Conservation (phyloP, 1,140 invertebrate genomes). For the Patella vulgata region DNA sequence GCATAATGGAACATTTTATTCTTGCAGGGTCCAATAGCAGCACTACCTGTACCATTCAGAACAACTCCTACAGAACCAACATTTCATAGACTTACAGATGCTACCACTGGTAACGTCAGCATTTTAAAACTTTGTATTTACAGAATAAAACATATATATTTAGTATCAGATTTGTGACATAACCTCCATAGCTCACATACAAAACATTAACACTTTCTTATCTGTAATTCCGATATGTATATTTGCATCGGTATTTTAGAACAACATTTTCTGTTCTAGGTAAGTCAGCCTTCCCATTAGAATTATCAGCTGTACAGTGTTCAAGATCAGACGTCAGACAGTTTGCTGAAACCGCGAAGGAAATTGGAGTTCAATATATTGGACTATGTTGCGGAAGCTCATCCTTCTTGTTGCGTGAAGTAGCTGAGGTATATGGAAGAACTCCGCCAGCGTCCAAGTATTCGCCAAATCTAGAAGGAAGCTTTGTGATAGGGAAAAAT, state of each 20-base stretch:
- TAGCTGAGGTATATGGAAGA: conserved; percentile 34
- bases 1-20: too few relatives aligned
- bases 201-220: too few relatives aligned
- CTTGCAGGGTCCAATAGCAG: conserved; percentile 50
- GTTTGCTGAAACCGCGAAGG: conserved; percentile 31
- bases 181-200: too few relatives aligned
- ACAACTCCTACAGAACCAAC: conserved; percentile 35
- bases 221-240: too few relatives aligned
- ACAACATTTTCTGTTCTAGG: too few relatives aligned
- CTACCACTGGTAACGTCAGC: conserved; percentile 43
- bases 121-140: too few relatives aligned
- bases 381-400: conserved; percentile 46
- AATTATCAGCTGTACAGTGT: conserved; percentile 8
- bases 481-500: not conserved
- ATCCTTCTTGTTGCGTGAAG: conserved; percentile 23
- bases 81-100: conserved; percentile 41
- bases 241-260: too few relatives aligned
- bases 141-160: too few relatives aligned
- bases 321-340: conserved; percentile 9
- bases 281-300: conserved; percentile 8
- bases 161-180: too few relatives aligned
- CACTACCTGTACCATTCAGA: conserved; percentile 47
- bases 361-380: conserved; percentile 44
- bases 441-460: conserved; percentile 27
- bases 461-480: conserved; percentile 4